Percentiles rank a stretch among this genome's conserved stretches.
Conservation (phyloP, 2,888 invertebrate species). For the Pemphredon lugubris region DNA sequence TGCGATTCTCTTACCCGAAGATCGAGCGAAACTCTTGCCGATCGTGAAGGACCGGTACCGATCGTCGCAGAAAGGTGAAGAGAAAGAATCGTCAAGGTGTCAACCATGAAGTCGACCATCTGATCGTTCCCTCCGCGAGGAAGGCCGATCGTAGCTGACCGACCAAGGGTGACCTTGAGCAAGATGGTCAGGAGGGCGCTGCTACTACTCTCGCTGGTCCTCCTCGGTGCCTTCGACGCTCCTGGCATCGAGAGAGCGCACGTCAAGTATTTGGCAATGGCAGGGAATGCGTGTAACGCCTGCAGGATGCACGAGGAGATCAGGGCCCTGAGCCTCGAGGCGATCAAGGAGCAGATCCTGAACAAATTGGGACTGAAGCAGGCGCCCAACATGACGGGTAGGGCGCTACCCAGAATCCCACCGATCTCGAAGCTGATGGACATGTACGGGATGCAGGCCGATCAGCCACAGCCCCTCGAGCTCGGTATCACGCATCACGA, state of each 20-base stretch:
- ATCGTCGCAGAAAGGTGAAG: not conserved
- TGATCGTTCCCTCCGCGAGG: conserved; percentile 53
- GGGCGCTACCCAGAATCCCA: conserved; percentile 83
- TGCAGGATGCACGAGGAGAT: conserved; percentile 84
- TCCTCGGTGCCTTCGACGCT: conserved; percentile 75
- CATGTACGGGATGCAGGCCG: conserved; percentile 81
- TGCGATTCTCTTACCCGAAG: no score
- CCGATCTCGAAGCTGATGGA: conserved; percentile 81
- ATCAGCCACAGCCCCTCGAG: conserved; percentile 77
- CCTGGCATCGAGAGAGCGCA: conserved; percentile 66
- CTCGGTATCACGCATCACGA: conserved; percentile 80
- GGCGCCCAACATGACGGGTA: conserved; percentile 85
- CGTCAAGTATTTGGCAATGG: conserved; percentile 63
- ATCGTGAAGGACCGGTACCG: no score
- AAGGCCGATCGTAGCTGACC: conserved; percentile 54
- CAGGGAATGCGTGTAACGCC: conserved; percentile 81
- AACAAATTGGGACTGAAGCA: conserved; percentile 83
- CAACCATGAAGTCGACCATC: conserved; percentile 52
- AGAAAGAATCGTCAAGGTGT: not conserved
- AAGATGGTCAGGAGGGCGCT: conserved; percentile 76
- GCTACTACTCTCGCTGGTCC: conserved; percentile 72
- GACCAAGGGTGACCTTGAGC: conserved; percentile 63
- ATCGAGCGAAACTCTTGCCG: no score
- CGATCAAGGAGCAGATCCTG: conserved; percentile 84
- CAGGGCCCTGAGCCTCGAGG: conserved; percentile 83